phyloP scores from a whole-genome alignment of 2,113 vertebrate species.

The Carollia perspicillata region DNA sequence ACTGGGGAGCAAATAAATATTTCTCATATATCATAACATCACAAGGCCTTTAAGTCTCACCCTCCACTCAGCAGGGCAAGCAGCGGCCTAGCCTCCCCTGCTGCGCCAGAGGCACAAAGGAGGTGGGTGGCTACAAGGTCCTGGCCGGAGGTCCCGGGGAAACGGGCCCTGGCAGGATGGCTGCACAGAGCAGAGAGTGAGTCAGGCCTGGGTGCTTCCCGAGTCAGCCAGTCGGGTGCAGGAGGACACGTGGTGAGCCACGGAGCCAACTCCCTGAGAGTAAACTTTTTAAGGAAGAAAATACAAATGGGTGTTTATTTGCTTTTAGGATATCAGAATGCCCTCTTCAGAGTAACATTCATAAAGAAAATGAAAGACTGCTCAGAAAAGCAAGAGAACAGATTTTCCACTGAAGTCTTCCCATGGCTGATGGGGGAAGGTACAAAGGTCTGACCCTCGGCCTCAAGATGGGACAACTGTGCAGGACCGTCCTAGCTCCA shows the following conservation, averaged over 20 bases:
- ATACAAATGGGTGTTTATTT: background rate
- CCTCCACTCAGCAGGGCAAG: background rate
- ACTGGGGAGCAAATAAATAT: background rate
- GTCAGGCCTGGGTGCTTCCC: background rate
- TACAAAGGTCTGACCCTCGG: background rate
- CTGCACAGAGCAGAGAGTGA: background rate
- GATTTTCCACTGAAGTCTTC: background rate
- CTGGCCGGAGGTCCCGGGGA: background rate
- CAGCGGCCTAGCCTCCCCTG: background rate
- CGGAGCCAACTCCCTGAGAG: background rate
- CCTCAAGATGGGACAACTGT: background rate
- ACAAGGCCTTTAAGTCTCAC: background rate
- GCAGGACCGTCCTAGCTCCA: background rate
- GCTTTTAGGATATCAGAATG: background rate
- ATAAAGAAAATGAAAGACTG: conserved; percentile 13
- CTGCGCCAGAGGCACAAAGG: background rate
- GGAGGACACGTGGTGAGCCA: background rate
- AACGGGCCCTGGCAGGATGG: background rate
- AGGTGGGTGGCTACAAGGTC: background rate
- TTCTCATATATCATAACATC: background rate
- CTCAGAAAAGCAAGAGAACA: background rate
- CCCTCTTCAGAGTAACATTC: background rate
- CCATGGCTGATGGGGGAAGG: too few species aligned
- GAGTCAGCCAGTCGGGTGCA: background rate
- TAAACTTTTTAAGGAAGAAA: conserved; percentile 28